Conservation (phyloP, 2,888 invertebrate species). For the Deilephila elpenor region DNA sequence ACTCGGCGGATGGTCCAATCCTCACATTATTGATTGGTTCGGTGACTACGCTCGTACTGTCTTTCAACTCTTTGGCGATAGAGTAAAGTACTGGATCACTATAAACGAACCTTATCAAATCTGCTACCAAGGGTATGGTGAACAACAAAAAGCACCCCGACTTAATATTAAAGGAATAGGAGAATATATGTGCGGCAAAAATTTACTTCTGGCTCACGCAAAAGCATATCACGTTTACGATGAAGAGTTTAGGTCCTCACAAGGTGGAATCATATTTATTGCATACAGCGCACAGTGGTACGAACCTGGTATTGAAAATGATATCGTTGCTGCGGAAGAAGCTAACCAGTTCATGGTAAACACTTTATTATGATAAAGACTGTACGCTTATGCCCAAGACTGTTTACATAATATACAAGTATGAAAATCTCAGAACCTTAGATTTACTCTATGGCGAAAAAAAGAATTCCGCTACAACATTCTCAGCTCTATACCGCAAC, state of each 20-base stretch:
- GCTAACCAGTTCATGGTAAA: conserved; percentile 75
- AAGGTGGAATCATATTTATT: conserved; percentile 67
- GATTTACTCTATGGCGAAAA: too few species aligned
- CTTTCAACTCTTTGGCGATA: conserved; percentile 72
- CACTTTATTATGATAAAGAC: not conserved
- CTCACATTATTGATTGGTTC: conserved; percentile 70
- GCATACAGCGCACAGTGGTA: conserved; percentile 83
- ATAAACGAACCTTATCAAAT: conserved; percentile 80
- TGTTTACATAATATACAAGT: too few species aligned
- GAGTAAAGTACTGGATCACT: conserved; percentile 82
- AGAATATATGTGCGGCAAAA: conserved; percentile 77
- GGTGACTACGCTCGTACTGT: conserved; percentile 68
- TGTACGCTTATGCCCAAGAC: not conserved
- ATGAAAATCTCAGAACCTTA: too few species aligned
- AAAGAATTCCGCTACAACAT: too few species aligned
- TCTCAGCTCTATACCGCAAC: too few species aligned
- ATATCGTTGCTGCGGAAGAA: conserved; percentile 70
- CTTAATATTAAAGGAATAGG: conserved; percentile 68
- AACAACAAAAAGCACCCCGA: conserved; percentile 52
- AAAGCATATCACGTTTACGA: conserved; percentile 68
- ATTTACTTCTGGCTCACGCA: conserved; percentile 82
- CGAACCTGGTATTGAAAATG: conserved; percentile 73
- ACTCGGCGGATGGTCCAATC: conserved; percentile 79
- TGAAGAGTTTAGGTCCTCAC: conserved; percentile 59
- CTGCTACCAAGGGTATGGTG: conserved; percentile 71